Conservation (phyloP, 1,140 invertebrate genomes). For the Parasteatoda tepidariorum region DNA sequence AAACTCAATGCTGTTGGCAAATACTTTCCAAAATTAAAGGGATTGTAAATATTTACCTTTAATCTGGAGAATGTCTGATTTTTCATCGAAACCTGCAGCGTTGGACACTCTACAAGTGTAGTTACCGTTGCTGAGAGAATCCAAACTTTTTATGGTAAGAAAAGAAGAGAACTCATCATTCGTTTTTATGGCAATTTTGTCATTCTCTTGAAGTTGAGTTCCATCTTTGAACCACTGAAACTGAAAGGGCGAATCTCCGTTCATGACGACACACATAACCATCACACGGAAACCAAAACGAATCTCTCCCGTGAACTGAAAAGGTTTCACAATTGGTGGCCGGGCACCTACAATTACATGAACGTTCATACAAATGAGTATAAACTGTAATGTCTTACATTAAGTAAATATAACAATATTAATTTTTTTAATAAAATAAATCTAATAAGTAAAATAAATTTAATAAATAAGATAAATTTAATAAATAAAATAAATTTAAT, state of each 20-base stretch:
- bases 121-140: conserved; percentile 3
- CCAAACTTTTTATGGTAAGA: not conserved
- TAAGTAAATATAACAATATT: no score
- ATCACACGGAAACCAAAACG: conserved; percentile 76
- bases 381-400: no score
- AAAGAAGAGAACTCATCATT: not conserved
- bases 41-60: conserved; percentile 7
- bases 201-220: not conserved
- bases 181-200: not conserved
- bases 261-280: conserved; percentile 68
- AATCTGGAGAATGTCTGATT: conserved; percentile 5
- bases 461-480: no score
- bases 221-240: conserved; percentile 48
- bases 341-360: not conserved
- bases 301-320: conserved; percentile 70
- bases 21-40: not conserved
- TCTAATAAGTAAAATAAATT: no score
- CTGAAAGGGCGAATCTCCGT: conserved; percentile 62
- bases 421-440: no score
- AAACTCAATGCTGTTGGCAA: not conserved
- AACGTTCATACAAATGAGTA: no score
- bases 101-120: conserved; percentile 13
- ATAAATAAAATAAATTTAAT: no score
- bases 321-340: conserved; percentile 48
- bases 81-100: conserved; percentile 5